Evolutionary conservation across 2,888 invertebrate genomes (phyloP).

Genomic region (Luffia ferchaultella): DNA sequence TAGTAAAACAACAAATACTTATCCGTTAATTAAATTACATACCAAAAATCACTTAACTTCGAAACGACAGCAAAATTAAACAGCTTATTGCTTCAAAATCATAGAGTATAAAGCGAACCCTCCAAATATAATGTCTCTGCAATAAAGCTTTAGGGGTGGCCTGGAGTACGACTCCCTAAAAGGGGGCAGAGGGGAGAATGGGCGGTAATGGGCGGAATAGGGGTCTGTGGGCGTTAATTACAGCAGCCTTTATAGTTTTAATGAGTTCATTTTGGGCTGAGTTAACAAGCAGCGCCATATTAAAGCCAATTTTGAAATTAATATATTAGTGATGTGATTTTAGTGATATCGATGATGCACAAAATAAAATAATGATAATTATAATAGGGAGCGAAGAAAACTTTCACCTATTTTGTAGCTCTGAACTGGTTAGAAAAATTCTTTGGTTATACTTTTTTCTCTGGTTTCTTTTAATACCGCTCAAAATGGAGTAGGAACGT

Average conservation of each 20-base stretch:
- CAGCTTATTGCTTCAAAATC: constrained; percentile 61
- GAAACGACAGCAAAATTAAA: constrained; percentile 29
- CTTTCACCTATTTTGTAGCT: too few relatives aligned
- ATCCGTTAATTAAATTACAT: neutral
- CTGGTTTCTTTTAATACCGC: too few relatives aligned
- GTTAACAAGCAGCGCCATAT: constrained; percentile 68
- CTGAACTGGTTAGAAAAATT: too few relatives aligned
- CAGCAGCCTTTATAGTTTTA: constrained; percentile 79
- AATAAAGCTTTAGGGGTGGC: constrained; percentile 35
- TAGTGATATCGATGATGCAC: constrained; percentile 29
- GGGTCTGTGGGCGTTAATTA: constrained; percentile 66
- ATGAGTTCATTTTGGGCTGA: constrained; percentile 76
- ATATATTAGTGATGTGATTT: constrained; percentile 41
- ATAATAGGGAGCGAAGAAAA: too few relatives aligned
- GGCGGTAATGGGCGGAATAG: constrained; percentile 24
- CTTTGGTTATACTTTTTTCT: too few relatives aligned
- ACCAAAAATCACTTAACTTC: neutral
- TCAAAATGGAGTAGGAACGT: too few relatives aligned
- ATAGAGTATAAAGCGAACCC: constrained; percentile 16
- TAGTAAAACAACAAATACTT: too few relatives aligned
- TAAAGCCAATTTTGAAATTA: constrained; percentile 67
- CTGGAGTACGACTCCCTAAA: constrained; percentile 30
- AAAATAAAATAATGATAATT: too few relatives aligned
- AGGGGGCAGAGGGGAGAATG: constrained; percentile 24
- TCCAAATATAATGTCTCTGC: constrained; percentile 42